Evolutionary conservation across 2,797 vertebrate species (phyloP).

Genomic region (Halcyon badia): DNA sequence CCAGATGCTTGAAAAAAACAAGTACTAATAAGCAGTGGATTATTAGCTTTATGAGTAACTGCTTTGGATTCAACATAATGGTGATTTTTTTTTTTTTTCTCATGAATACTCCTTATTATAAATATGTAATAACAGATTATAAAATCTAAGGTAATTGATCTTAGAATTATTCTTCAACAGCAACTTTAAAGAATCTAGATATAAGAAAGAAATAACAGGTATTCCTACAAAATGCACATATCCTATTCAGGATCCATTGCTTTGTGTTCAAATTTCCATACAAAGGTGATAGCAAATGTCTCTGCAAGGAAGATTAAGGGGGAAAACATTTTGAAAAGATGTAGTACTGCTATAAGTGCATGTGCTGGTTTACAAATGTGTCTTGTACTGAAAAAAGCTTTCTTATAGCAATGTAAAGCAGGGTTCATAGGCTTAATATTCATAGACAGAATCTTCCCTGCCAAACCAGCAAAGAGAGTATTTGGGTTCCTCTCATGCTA

Average conservation of each 20-base stretch:
- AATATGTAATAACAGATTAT: background rate
- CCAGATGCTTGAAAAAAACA: conserved; percentile 47
- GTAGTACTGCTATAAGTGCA: background rate
- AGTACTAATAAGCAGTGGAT: conserved; percentile 8
- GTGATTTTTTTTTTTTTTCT: background rate
- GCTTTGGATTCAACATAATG: background rate
- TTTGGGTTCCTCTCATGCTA: background rate
- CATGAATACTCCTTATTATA: background rate
- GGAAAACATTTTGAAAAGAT: background rate
- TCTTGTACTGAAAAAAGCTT: background rate
- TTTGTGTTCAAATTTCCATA: background rate
- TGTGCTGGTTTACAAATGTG: background rate
- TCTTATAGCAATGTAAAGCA: background rate
- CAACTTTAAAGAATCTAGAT: background rate
- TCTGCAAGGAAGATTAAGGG: background rate
- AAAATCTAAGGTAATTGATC: background rate
- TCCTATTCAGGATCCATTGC: background rate
- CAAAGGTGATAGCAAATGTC: background rate
- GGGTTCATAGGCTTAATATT: background rate
- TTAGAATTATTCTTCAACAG: background rate
- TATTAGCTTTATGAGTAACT: conserved; percentile 41
- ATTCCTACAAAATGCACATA: background rate
- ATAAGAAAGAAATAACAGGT: background rate
- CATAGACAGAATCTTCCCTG: background rate
- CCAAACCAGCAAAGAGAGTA: background rate